Conservation (phyloP, 2,888 invertebrate genomes). For the Tyria jacobaeae region DNA sequence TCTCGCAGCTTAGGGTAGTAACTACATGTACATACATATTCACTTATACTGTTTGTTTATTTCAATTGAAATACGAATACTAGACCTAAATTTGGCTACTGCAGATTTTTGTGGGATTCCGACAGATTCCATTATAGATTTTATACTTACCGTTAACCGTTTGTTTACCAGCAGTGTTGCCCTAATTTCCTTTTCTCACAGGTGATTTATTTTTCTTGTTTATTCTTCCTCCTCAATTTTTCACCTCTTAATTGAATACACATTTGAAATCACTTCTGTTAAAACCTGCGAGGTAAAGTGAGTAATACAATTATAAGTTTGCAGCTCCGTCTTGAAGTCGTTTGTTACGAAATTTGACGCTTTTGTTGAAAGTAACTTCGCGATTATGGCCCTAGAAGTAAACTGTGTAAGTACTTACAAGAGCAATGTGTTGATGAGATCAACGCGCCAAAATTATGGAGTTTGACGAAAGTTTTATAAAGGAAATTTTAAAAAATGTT, state of each 20-base stretch:
- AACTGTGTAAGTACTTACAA: constrained; percentile 6
- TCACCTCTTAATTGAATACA: constrained; percentile 4
- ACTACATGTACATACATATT: too few relatives aligned
- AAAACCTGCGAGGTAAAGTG: constrained; percentile 4
- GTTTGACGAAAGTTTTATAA: not conserved
- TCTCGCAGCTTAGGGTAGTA: too few relatives aligned
- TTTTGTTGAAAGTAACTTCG: constrained; percentile 7
- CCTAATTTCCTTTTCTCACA: not conserved
- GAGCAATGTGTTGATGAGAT: constrained; percentile 13
- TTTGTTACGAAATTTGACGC: constrained; percentile 16
- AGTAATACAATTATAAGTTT: constrained; percentile 24
- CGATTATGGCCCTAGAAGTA: constrained; percentile 6
- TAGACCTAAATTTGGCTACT: too few relatives aligned
- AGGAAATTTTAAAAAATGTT: not conserved
- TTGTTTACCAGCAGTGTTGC: not conserved
- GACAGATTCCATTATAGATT: not conserved
- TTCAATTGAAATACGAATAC: too few relatives aligned
- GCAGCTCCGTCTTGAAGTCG: constrained; percentile 8
- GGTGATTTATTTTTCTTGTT: constrained; percentile 13
- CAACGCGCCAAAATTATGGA: not conserved
- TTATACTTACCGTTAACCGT: not conserved
- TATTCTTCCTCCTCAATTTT: not conserved
- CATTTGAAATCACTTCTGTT: constrained; percentile 14
- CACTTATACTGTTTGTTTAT: too few relatives aligned
- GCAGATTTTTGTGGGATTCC: too few relatives aligned